These are phyloP conservation scores for Belonocnema kinseyi DNA, from an alignment of 1,140 invertebrate genomes.

Conservation along the genomic window DNA sequence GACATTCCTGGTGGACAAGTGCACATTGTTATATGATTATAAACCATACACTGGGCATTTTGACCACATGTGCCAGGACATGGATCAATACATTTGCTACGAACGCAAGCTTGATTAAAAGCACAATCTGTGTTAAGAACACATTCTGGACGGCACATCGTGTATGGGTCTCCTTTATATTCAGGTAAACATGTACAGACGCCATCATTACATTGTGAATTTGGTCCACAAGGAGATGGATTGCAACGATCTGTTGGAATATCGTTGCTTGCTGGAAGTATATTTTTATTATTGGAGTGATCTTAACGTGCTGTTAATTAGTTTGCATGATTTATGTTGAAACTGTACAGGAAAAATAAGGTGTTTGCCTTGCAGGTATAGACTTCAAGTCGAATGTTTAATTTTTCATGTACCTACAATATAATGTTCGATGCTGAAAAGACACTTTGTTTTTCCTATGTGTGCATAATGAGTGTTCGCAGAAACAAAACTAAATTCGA, in stretches of 20 bases:
- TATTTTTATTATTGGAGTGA: not conserved
- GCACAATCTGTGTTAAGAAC: conserved; percentile 82
- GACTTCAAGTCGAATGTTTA: too few relatives aligned
- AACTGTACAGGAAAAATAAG: too few relatives aligned
- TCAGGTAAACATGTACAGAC: conserved; percentile 72
- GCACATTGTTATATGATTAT: conserved; percentile 84
- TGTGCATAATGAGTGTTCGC: too few relatives aligned
- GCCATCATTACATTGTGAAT: conserved; percentile 75
- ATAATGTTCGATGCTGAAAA: too few relatives aligned
- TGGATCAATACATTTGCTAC: conserved; percentile 82
- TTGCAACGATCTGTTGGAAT: conserved; percentile 76
- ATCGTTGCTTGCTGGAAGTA: conserved; percentile 45
- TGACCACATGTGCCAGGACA: conserved; percentile 82
- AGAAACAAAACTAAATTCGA: too few relatives aligned
- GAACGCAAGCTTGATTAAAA: conserved; percentile 79
- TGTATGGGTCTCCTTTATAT: conserved; percentile 72
- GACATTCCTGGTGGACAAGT: conserved; percentile 79
- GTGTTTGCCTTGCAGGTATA: too few relatives aligned
- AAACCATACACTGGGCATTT: conserved; percentile 82
- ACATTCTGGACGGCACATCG: conserved; percentile 82
- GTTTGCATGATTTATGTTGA: not conserved
- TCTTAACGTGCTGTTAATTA: not conserved
- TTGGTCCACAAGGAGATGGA: conserved; percentile 79
- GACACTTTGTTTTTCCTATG: too few relatives aligned
- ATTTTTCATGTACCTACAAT: too few relatives aligned